A percentile compares a stretch with the other conserved stretches of the same genome.
Conservation (phyloP, 2,888 invertebrate genomes). For the Phoenoteleia sp. region DNA sequence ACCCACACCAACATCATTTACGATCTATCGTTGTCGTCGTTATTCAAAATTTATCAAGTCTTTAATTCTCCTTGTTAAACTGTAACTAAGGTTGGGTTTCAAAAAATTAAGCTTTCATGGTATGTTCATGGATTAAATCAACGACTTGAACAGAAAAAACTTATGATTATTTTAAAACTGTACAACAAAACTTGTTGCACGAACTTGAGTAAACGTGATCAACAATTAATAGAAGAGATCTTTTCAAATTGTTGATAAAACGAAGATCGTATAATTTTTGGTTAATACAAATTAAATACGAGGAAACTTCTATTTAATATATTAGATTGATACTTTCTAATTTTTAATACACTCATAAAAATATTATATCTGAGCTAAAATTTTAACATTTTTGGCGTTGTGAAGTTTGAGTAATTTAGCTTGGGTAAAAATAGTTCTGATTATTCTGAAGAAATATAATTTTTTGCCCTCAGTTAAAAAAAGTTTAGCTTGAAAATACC, state of each 20-base stretch:
- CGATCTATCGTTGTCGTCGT: conserved; percentile 78
- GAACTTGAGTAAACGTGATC: background rate
- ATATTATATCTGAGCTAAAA: too few relatives aligned
- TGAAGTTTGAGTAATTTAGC: too few relatives aligned
- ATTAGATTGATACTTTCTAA: too few relatives aligned
- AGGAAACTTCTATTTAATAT: too few relatives aligned
- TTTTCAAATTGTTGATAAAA: background rate
- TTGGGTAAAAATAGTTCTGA: too few relatives aligned
- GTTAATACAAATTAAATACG: background rate
- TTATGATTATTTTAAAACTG: too few relatives aligned
- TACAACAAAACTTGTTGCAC: background rate
- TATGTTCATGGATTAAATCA: background rate
- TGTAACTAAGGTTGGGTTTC: background rate
- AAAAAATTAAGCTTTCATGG: background rate
- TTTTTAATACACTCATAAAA: too few relatives aligned
- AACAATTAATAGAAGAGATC: background rate
- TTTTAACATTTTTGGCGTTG: too few relatives aligned
- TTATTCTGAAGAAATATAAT: too few relatives aligned
- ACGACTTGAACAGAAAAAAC: background rate
- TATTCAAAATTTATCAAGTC: conserved; percentile 72
- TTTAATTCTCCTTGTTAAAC: conserved; percentile 22
- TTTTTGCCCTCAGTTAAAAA: too few relatives aligned
- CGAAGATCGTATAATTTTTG: background rate
- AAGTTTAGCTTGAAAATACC: too few relatives aligned
- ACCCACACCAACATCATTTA: conserved; percentile 76